Percentiles rank a stretch among this genome's conserved stretches.
Evolutionary conservation across 2,888 invertebrate species (phyloP).

Genomic region (Epistrophe grossulariae): DNA sequence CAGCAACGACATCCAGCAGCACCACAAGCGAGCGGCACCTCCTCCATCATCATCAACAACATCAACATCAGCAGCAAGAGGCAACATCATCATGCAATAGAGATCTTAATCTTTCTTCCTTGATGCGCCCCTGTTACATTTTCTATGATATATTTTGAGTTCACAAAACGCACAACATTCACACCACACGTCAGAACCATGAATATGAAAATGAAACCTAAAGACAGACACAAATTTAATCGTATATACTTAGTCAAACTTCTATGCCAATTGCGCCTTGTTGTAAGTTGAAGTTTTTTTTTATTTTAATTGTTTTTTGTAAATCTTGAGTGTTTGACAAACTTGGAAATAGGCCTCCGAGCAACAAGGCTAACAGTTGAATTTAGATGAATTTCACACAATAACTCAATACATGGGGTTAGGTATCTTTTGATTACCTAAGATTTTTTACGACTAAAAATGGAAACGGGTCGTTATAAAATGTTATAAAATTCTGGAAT

Average conservation of each 20-base stretch:
- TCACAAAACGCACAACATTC: slow-evolving; percentile 42
- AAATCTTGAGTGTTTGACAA: slow-evolving; percentile 70
- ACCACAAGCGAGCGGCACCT: slow-evolving; percentile 40
- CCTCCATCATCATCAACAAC: slow-evolving; percentile 63
- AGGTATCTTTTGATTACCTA: too few species aligned
- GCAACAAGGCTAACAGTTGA: slow-evolving; percentile 9
- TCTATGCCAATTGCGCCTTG: slow-evolving; percentile 62
- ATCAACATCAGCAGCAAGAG: slow-evolving; percentile 45
- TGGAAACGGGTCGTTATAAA: too few species aligned
- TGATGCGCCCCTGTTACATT: slow-evolving; percentile 53
- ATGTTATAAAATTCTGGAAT: too few species aligned
- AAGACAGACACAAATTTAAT: slow-evolving; percentile 7
- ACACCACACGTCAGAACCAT: slow-evolving; percentile 19
- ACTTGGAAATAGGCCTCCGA: slow-evolving; percentile 44
- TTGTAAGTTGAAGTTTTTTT: slow-evolving; percentile 56
- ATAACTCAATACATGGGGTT: too few species aligned
- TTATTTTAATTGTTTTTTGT: not conserved
- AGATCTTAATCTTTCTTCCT: slow-evolving; percentile 64
- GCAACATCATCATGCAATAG: slow-evolving; percentile 54
- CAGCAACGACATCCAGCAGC: slow-evolving; percentile 21
- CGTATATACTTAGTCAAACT: slow-evolving; percentile 15
- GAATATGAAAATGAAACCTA: slow-evolving; percentile 12
- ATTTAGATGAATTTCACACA: slow-evolving; percentile 19
- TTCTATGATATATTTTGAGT: slow-evolving; percentile 31
- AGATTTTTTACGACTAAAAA: too few species aligned